Evolutionary conservation across 2,113 vertebrate genomes (phyloP), one percentile per base, ranked within the genome.

Genomic region (Neoarius graeffei): DNA sequence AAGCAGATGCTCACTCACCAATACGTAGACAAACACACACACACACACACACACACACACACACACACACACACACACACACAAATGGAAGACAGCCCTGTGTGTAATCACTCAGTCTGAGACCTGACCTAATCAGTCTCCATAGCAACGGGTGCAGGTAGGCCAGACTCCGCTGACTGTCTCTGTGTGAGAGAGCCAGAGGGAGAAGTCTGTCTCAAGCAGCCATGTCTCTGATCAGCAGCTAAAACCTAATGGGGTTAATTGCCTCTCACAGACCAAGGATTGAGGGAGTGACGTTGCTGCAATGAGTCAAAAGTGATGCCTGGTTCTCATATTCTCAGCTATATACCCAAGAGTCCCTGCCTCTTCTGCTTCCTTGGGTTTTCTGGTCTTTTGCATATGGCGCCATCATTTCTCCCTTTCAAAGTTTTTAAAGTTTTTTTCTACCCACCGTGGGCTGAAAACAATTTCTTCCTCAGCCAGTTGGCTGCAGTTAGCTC

Each of bases 221-320:
- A 91, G 90, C 93, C 93, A 92, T 93, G 91, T 77, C 50, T 86
- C 81, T 80, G 92, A 93, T 93, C 76, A 91, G 91, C 92, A 85
- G 91, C 91, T 94, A 86, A 86, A 90, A 89, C 69, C 88, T 91
- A 91, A 93, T 93, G 85, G 91, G 93, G 93, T 94, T 95, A 94
- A 94, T 93, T 94, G 93, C 89, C 90, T 94, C 93, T 93, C 89
- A 87, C 88, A 89, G 92, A 92, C 87, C 91, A 93, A 90, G 90
- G 87, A 89, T 90, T 91, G 91, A 89, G 86, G 71, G 89, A 91
- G 85, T 89, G 92, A 88, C 88, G 89, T 90, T 91, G 88, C 87
- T 90, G 87, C 86, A 77, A 86, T 89, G 83, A 89, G 77, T 73
- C 80, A 52, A 9, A 60, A 23, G 30, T 59, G 57, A 64, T 76